phyloP scores from a whole-genome alignment of 2,888 invertebrate genomes.

The Priapulus caudatus region DNA sequence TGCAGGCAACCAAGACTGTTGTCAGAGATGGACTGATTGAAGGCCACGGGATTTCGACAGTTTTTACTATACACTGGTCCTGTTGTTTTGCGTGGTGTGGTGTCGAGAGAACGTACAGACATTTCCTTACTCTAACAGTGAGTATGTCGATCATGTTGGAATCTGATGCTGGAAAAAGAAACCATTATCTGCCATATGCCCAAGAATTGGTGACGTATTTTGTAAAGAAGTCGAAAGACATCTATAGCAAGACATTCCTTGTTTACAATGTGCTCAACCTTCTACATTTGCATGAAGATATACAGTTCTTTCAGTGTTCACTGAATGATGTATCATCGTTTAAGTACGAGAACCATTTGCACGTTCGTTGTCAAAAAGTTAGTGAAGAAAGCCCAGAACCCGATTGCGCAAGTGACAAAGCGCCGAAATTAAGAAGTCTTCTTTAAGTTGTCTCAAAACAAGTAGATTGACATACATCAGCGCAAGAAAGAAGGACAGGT shows the following conservation, averaged over 20 bases:
- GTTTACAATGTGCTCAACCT: slow-evolving; percentile 36
- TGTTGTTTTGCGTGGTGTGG: slow-evolving; percentile 20
- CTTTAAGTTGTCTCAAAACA: too few species aligned
- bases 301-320: slow-evolving; percentile 24
- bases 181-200: slow-evolving; percentile 21
- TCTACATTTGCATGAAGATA: slow-evolving; percentile 32
- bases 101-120: slow-evolving; percentile 16
- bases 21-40: slow-evolving; percentile 25
- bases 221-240: slow-evolving; percentile 23
- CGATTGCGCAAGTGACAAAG: too few species aligned
- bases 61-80: slow-evolving; percentile 27
- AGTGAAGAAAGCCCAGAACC: too few species aligned
- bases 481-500: too few species aligned
- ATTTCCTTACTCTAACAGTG: too few species aligned
- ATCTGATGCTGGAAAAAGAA: too few species aligned
- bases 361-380: too few species aligned
- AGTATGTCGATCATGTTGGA: too few species aligned
- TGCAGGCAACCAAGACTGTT: slow-evolving; percentile 25
- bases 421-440: too few species aligned
- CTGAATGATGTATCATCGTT: too few species aligned
- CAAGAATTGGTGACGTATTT: slow-evolving; percentile 23
- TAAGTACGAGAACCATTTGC: too few species aligned
- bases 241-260: slow-evolving; percentile 31
- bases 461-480: too few species aligned
- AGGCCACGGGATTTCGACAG: slow-evolving; percentile 28